These are phyloP conservation scores for Xanthia icteritia DNA, from an alignment of 2,888 invertebrate genomes.

Conservation along the genomic window DNA sequence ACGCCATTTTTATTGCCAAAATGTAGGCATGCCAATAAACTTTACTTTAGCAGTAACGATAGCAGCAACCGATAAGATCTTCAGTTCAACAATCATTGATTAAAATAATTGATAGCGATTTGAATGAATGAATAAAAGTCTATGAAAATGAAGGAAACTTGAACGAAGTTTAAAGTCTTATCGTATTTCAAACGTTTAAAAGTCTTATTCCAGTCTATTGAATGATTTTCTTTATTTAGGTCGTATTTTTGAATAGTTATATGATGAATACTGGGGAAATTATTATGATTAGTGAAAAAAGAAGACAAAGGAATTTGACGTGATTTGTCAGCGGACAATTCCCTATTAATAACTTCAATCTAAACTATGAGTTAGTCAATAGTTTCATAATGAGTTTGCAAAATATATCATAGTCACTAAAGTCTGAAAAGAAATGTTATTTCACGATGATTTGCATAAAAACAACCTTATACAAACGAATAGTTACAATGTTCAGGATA, in stretches of 20 bases:
- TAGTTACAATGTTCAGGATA: too few species aligned
- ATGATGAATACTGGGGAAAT: not conserved
- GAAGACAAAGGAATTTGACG: too few species aligned
- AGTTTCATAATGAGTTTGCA: not conserved
- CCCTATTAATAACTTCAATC: not conserved
- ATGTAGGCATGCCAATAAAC: constrained; percentile 9
- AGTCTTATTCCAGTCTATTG: constrained; percentile 26
- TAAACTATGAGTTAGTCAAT: not conserved
- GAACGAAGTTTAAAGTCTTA: constrained; percentile 23
- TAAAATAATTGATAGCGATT: constrained; percentile 38
- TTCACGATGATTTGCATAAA: not conserved
- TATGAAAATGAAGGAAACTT: constrained; percentile 13
- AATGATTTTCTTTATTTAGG: not conserved
- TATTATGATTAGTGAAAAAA: not conserved
- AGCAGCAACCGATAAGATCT: not conserved
- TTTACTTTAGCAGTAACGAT: constrained; percentile 27
- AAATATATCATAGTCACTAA: not conserved
- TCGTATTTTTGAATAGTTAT: not conserved
- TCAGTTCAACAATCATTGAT: constrained; percentile 14
- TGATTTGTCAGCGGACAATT: too few species aligned
- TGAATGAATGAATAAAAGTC: constrained; percentile 31
- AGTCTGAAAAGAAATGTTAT: too few species aligned
- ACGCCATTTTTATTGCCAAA: not conserved
- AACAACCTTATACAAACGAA: not conserved
- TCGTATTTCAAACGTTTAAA: constrained; percentile 35